Conservation (phyloP, 2,888 invertebrate genomes). For the Magallana nippona region DNA sequence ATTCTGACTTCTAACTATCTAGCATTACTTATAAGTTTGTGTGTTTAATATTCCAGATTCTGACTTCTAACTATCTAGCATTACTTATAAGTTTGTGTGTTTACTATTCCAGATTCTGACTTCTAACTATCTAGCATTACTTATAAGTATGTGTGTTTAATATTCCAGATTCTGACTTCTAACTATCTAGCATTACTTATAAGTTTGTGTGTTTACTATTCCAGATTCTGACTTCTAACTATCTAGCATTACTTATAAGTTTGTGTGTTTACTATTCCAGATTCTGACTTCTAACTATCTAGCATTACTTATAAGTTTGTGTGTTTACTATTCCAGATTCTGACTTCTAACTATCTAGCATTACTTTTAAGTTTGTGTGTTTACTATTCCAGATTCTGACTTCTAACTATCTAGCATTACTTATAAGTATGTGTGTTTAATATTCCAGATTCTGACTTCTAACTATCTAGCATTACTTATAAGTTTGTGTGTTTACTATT, state of each 20-base stretch:
- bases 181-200: too few species aligned
- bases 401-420: too few species aligned
- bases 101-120: too few species aligned
- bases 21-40: slow-evolving; percentile 81
- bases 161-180: slow-evolving; percentile 85
- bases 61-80: too few species aligned
- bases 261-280: slow-evolving; percentile 79
- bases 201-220: neutral
- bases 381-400: slow-evolving; percentile 85
- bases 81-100: too few species aligned
- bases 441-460: slow-evolving; percentile 85
- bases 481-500: slow-evolving; percentile 81
- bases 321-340: too few species aligned
- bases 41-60: neutral
- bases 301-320: too few species aligned
- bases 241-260: slow-evolving; percentile 71
- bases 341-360: too few species aligned
- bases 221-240: slow-evolving; percentile 85
- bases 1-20: slow-evolving; percentile 83
- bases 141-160: neutral
- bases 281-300: too few species aligned
- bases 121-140: too few species aligned
- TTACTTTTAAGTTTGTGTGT: neutral
- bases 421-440: neutral
- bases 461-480: too few species aligned